Percentiles rank a stretch among this genome's conserved stretches.
These are phyloP conservation scores for Salpingus planirostris DNA, from an alignment of 2,888 invertebrate genomes.

Conservation along the genomic window DNA sequence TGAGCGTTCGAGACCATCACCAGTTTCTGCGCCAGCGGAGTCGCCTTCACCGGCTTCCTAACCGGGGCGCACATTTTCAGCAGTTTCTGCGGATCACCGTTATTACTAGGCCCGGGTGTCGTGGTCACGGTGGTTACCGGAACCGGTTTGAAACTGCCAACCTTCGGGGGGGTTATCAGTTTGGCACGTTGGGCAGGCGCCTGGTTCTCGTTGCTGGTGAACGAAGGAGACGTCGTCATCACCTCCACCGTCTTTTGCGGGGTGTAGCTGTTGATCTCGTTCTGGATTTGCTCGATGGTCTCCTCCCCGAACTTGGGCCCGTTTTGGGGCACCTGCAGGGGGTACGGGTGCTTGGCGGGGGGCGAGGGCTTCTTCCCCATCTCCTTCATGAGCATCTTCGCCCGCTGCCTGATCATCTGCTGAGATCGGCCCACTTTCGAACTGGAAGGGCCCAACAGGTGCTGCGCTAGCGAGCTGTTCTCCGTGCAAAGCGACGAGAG, in stretches of 20 bases:
- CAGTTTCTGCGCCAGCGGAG: slow-evolving; percentile 34
- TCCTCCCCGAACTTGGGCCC: no score
- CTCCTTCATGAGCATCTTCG: no score
- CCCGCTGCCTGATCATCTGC: no score
- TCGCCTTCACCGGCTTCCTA: slow-evolving; percentile 27
- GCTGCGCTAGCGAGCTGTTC: slow-evolving; percentile 34
- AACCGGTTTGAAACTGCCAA: no score
- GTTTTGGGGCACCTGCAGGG: no score
- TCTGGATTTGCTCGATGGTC: slow-evolving; percentile 18
- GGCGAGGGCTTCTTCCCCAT: no score
- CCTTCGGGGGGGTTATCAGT: slow-evolving; percentile 24
- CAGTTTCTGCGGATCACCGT: no score
- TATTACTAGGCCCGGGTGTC: no score
- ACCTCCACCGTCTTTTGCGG: slow-evolving; percentile 11
- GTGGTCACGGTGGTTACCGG: no score
- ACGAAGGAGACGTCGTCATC: no score
- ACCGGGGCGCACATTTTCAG: slow-evolving; percentile 31
- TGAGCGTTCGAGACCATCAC: slow-evolving; percentile 40
- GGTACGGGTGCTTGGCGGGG: no score
- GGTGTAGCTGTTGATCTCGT: slow-evolving; percentile 12
- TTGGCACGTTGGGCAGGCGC: slow-evolving; percentile 25
- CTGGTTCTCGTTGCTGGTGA: slow-evolving; percentile 31
- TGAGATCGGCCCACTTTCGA: not conserved
- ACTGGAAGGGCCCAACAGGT: slow-evolving; percentile 30
- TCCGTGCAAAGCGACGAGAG: slow-evolving; percentile 32